Evolutionary conservation across 1,140 invertebrate species (phyloP), one percentile per base, ranked within the genome.

Genomic region (Lepidurus apus): DNA sequence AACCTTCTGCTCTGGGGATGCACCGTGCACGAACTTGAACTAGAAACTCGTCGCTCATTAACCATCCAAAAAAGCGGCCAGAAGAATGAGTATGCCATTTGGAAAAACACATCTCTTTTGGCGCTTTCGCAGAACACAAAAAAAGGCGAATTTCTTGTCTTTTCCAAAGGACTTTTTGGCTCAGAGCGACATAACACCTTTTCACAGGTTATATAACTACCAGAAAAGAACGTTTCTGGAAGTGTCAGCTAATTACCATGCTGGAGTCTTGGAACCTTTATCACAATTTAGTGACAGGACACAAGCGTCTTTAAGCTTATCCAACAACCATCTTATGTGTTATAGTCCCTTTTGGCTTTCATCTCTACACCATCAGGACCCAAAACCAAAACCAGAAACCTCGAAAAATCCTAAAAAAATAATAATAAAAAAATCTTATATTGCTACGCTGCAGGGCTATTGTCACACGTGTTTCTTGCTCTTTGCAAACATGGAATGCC

Each of bases 41-140:
- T 65, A 65, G 53, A 65, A 13, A 21, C 53, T 65, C 13, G 53
- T 65, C 53, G 53, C 21, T 65, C 13, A 7, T 65, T 65, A 65
- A 65, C 17, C 9, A 21, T 65, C 2, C 17, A 13, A 65, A 13
- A 65, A 65, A 65, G 4, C 6, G 0, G 5, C 53, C 6, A 65
- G 53, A 65, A 21, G 53, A 65, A 11, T 9, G 13, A 65, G 53
- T 65, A 7, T 65, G 8, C 53, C 21, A 17, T 65, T 65, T 65
- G 53, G 53, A 65, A 65, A 65, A 65, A 65, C 53, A 65, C 53
- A 65, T 65, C 53, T 65, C 53, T 65, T 13, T 65, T 65, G 17
- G 17, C 13, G 17, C 13, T 65, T 65, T 65, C 53, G 9, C 7
- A 65, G 21, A 65, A 7, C 6, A 65, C 17, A 65, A 21, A 65